phyloP scores from a whole-genome alignment of 2,113 vertebrate species.

The Tachuris rubrigastra region DNA sequence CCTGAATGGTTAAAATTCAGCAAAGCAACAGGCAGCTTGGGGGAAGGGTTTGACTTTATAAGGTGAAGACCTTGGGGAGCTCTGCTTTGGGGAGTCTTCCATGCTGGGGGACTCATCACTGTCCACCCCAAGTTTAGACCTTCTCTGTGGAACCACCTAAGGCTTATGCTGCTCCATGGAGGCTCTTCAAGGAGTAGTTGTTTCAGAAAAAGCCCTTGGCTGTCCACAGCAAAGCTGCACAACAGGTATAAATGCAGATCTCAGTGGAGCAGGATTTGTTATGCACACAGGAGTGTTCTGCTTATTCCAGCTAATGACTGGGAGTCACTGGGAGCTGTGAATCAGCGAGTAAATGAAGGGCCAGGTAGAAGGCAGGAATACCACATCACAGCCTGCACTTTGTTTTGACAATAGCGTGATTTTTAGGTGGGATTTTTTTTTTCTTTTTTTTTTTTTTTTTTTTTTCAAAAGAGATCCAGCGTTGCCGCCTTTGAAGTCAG shows the following conservation, averaged over 20 bases:
- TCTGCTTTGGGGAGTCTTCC: accelerated
- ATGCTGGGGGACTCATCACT: accelerated
- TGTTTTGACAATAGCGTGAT: constrained; percentile 53
- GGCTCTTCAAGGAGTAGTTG: background rate
- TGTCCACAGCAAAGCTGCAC: background rate
- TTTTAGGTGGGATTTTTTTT: constrained; percentile 10
- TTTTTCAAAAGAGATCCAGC: background rate
- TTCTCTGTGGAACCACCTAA: background rate
- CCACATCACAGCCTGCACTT: constrained; percentile 47
- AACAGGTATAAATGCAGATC: background rate
- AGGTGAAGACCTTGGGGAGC: background rate
- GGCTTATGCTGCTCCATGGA: background rate
- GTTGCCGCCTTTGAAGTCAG: background rate
- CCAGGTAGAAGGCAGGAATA: constrained; percentile 19
- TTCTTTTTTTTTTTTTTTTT: background rate
- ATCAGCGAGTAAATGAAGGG: constrained; percentile 28
- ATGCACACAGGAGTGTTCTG: constrained; percentile 6
- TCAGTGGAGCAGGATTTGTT: constrained; percentile 9
- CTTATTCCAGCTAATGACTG: background rate
- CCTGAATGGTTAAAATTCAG: background rate
- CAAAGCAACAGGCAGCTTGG: background rate
- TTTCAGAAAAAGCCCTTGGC: background rate
- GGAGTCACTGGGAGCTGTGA: constrained; percentile 37
- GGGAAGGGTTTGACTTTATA: background rate
- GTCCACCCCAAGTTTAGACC: background rate